These are phyloP conservation scores for Meloidogyne hapla DNA, from an alignment of 1,140 invertebrate genomes.

Conservation along the genomic window DNA sequence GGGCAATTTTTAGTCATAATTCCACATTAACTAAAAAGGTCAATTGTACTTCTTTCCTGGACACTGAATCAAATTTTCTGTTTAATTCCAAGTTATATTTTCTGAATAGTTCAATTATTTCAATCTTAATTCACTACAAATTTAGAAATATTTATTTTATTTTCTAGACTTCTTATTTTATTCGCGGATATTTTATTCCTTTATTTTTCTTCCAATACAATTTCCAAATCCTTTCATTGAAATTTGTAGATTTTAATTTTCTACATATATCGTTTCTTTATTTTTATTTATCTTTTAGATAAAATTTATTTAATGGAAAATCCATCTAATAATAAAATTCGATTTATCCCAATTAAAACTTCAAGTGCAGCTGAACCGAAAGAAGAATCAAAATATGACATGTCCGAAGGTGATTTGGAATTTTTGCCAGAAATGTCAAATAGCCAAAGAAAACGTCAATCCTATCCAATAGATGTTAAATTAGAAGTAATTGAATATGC, in stretches of 20 bases:
- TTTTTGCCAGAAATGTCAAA: background rate
- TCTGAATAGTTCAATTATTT: too few relatives aligned
- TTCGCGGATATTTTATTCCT: too few relatives aligned
- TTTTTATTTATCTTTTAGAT: background rate
- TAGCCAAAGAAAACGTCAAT: background rate
- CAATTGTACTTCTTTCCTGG: too few relatives aligned
- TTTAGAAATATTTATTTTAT: too few relatives aligned
- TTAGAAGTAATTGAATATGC: constrained; percentile 3
- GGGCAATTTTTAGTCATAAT: too few relatives aligned
- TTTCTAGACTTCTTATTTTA: too few relatives aligned
- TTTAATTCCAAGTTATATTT: too few relatives aligned
- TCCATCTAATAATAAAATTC: background rate
- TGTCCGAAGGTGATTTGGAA: background rate
- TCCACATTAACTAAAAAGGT: too few relatives aligned
- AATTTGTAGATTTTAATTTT: background rate
- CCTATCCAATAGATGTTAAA: constrained; percentile 1
- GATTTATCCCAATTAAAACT: constrained; percentile 2
- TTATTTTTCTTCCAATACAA: too few relatives aligned
- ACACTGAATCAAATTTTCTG: too few relatives aligned
- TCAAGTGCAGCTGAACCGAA: background rate
- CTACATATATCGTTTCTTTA: background rate
- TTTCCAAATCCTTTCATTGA: too few relatives aligned
- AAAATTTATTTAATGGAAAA: background rate
- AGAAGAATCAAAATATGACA: background rate
- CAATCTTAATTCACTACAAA: too few relatives aligned